Conservation (phyloP, 1,140 invertebrate species). For the Acromyrmex charruanus region DNA sequence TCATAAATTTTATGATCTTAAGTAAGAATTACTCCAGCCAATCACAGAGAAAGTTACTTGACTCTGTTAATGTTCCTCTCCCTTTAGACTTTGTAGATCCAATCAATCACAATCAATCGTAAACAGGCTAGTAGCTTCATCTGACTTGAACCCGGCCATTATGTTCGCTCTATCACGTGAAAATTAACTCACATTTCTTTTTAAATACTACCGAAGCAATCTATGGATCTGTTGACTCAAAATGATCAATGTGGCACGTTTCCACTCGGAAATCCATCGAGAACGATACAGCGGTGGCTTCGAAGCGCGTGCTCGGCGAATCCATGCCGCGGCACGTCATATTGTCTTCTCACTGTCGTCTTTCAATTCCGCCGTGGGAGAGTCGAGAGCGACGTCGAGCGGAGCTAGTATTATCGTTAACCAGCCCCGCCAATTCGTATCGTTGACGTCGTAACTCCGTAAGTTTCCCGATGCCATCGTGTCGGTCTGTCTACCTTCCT, state of each 20-base stretch:
- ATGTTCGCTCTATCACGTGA: background rate
- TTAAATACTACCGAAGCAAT: background rate
- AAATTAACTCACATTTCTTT: background rate
- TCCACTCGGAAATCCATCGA: background rate
- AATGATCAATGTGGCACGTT: background rate
- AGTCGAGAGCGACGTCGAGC: background rate
- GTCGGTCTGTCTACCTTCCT: conserved; percentile 33
- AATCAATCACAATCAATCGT: too few species aligned
- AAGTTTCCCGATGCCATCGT: conserved; percentile 51
- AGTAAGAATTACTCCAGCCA: too few species aligned
- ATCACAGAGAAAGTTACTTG: too few species aligned
- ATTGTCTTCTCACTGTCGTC: background rate
- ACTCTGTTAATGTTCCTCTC: too few species aligned
- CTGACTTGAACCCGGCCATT: background rate
- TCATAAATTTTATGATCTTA: too few species aligned
- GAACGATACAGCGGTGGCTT: background rate
- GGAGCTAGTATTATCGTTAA: conserved; percentile 61
- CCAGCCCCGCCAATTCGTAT: conserved; percentile 31
- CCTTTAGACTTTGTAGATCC: too few species aligned
- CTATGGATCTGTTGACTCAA: background rate
- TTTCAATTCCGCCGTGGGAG: background rate
- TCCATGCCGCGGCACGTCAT: background rate
- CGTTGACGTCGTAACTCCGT: conserved; percentile 33
- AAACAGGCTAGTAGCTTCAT: background rate
- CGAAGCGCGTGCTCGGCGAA: background rate